Evolutionary conservation across 2,797 vertebrate genomes (phyloP).

Genomic region (Petrocephalus sullivani): DNA sequence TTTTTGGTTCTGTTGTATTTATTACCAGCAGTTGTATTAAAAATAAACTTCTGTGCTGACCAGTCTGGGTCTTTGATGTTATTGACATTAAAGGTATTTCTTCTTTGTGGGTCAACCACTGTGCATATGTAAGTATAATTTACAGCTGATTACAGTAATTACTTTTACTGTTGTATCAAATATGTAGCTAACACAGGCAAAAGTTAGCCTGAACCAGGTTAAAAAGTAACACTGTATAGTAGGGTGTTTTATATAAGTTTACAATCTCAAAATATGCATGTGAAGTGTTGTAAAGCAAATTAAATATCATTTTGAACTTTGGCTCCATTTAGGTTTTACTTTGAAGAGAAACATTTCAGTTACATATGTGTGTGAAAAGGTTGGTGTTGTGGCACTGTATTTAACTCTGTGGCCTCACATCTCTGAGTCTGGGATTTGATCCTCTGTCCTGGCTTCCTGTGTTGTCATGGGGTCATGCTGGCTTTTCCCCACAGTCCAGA

Average conservation of each 20-base stretch:
- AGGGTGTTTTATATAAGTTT: conserved; percentile 42
- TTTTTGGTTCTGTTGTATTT: not conserved
- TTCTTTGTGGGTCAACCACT: not conserved
- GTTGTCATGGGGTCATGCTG: not conserved
- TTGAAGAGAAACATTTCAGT: not conserved
- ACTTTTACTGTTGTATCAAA: conserved; percentile 32
- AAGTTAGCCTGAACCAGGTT: conserved; percentile 44
- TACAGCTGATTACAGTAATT: not conserved
- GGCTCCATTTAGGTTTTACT: not conserved
- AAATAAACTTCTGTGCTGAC: conserved; percentile 1
- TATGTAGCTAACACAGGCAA: conserved; percentile 32
- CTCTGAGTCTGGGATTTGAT: not conserved
- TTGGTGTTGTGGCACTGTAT: not conserved
- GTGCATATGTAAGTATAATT: not conserved
- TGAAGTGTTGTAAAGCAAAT: conserved; percentile 41
- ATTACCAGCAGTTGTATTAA: conserved; percentile 2
- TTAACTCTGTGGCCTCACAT: not conserved
- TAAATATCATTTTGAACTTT: conserved; percentile 17
- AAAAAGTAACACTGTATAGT: conserved; percentile 47
- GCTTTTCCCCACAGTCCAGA: not conserved
- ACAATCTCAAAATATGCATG: conserved; percentile 42
- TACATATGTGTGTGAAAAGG: not conserved
- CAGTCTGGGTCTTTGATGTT: not conserved
- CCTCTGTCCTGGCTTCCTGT: not conserved
- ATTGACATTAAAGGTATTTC: not conserved